A percentile compares a stretch with the other conserved stretches of the same genome.
Conservation (phyloP, 2,113 vertebrate genomes). For the Ifrita kowaldi region DNA sequence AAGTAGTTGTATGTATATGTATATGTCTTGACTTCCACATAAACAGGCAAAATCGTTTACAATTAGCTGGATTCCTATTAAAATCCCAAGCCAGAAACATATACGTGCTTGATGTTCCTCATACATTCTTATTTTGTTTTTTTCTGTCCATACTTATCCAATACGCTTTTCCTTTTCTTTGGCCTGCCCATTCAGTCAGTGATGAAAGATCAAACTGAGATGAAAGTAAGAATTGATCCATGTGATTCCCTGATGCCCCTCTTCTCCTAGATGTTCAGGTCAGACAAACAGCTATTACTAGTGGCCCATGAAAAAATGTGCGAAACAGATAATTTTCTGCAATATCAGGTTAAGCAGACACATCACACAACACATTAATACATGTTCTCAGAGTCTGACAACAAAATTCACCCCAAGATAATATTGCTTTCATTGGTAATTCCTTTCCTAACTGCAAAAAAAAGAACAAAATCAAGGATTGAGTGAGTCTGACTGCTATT, state of each 20-base stretch:
- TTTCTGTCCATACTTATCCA: background rate
- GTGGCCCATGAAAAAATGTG: background rate
- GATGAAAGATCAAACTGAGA: background rate
- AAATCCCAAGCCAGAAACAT: background rate
- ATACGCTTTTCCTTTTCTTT: background rate
- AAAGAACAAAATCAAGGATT: slow-evolving; percentile 11
- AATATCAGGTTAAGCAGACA: background rate
- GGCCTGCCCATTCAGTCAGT: background rate
- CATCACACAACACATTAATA: background rate
- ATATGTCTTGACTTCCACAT: background rate
- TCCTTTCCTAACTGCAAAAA: background rate
- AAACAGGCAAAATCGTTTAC: background rate
- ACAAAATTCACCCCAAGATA: background rate
- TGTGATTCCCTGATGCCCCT: background rate
- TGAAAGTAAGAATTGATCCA: background rate
- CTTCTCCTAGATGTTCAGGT: background rate
- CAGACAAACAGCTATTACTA: background rate
- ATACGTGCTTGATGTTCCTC: background rate
- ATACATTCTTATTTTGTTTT: background rate
- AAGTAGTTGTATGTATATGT: background rate
- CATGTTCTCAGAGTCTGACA: background rate
- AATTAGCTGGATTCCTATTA: background rate
- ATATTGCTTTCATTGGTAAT: background rate
- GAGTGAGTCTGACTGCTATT: background rate
- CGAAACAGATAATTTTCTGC: background rate